phyloP scores from a whole-genome alignment of 2,797 vertebrate genomes.

The Anisognathus igniventris region DNA sequence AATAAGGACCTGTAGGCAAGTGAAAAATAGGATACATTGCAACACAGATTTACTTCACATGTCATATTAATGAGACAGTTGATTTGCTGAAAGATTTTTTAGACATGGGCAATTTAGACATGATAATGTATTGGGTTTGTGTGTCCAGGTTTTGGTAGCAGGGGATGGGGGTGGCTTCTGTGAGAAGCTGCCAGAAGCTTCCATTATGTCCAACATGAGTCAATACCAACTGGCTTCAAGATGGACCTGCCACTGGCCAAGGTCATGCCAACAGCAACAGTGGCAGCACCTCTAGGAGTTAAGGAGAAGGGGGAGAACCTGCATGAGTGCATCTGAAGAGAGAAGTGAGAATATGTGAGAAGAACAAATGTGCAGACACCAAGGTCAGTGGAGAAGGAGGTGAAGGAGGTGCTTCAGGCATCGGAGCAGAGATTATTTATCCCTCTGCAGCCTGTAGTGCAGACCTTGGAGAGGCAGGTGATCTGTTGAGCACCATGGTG shows the following conservation, averaged over 20 bases:
- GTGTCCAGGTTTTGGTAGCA: rapidly evolving
- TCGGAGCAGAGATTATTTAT: not conserved
- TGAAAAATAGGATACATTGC: not conserved
- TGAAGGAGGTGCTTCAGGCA: not conserved
- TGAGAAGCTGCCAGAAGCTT: not conserved
- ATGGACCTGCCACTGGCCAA: not conserved
- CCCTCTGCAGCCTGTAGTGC: not conserved
- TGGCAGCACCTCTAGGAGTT: rapidly evolving
- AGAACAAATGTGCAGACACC: not conserved
- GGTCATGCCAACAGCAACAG: not conserved
- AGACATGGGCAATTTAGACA: not conserved
- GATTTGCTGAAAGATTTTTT: not conserved
- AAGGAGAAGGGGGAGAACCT: not conserved
- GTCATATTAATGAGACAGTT: not conserved
- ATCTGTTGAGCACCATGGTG: not conserved
- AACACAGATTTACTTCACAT: not conserved
- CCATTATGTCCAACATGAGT: rapidly evolving
- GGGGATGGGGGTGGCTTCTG: not conserved
- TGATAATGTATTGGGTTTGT: not conserved
- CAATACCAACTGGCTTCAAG: not conserved
- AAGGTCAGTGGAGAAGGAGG: not conserved
- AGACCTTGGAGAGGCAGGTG: not conserved
- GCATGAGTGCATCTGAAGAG: not conserved
- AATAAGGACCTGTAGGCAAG: not conserved
- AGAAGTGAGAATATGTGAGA: not conserved